A percentile compares a stretch with the other conserved stretches of the same genome.
Evolutionary conservation across 2,113 vertebrate genomes (phyloP).

Genomic region (Aspiorhynchus laticeps): DNA sequence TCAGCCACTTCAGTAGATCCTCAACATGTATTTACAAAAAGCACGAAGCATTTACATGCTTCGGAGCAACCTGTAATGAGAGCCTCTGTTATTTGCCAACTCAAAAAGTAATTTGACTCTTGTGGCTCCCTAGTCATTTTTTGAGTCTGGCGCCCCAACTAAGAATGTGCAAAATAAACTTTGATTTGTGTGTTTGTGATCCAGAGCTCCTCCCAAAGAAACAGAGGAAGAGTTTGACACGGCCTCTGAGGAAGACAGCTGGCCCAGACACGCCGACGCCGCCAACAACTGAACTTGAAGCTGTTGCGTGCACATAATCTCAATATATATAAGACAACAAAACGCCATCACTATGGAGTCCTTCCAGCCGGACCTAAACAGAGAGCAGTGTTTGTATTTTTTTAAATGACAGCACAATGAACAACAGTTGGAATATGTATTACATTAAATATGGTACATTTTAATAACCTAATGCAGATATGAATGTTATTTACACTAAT

Average conservation of each 20-base stretch:
- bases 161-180: background rate
- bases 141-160: no score
- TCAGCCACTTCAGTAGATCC: background rate
- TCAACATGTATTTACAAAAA: background rate
- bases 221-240: slow-evolving; percentile 94
- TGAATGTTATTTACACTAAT: slow-evolving; percentile 49
- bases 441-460: slow-evolving; percentile 60
- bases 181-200: slow-evolving; percentile 23
- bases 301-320: background rate
- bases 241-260: slow-evolving; percentile 93
- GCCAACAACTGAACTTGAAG: slow-evolving; percentile 85
- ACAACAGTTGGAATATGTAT: slow-evolving; percentile 57
- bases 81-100: background rate
- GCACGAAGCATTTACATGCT: background rate
- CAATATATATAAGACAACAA: no score
- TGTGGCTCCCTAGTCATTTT: background rate
- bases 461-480: slow-evolving; percentile 8
- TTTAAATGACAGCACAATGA: slow-evolving; percentile 51
- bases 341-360: slow-evolving; percentile 37
- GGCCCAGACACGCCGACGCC: slow-evolving; percentile 93
- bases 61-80: no score
- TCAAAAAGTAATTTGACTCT: background rate
- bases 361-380: slow-evolving; percentile 30
- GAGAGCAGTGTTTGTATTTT: slow-evolving; percentile 22
- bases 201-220: slow-evolving; percentile 88